Conservation (phyloP, 2,888 invertebrate genomes). For the Parasteatoda lunata region DNA sequence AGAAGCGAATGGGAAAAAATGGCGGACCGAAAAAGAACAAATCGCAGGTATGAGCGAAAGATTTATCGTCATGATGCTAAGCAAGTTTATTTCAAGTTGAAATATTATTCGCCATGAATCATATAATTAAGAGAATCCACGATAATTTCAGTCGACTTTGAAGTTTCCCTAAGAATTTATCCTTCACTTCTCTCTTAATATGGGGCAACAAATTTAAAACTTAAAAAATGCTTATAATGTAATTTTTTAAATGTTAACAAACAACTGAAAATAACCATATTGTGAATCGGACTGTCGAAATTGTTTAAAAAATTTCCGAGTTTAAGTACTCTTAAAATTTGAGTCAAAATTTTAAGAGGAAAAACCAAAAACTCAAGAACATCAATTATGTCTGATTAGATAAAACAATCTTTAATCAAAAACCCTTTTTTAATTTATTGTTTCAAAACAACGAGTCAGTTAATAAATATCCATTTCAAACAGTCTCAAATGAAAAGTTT, state of each 20-base stretch:
- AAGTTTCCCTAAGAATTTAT: conserved; percentile 51
- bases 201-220: conserved; percentile 51
- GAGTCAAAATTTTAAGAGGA: too few relatives aligned
- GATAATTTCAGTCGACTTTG: conserved; percentile 32
- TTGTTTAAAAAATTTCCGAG: too few relatives aligned
- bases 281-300: too few relatives aligned
- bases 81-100: conserved; percentile 61
- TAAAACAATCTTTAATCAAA: too few relatives aligned
- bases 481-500: not conserved
- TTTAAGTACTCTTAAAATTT: too few relatives aligned
- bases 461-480: conserved; percentile 1
- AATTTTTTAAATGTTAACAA: too few relatives aligned
- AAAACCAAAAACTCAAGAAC: too few relatives aligned
- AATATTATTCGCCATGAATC: conserved; percentile 65
- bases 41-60: not conserved
- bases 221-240: too few relatives aligned
- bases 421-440: too few relatives aligned
- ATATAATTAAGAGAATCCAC: conserved; percentile 65
- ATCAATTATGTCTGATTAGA: too few relatives aligned
- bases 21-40: not conserved
- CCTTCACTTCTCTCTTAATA: conserved; percentile 55
- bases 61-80: conserved; percentile 46
- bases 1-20: not conserved
- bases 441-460: not conserved
- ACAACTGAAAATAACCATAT: too few relatives aligned